Evolutionary conservation across 2,888 invertebrate genomes (phyloP), one percentile per base, ranked within the genome.

Genomic region (Agriopis leucophaearia): DNA sequence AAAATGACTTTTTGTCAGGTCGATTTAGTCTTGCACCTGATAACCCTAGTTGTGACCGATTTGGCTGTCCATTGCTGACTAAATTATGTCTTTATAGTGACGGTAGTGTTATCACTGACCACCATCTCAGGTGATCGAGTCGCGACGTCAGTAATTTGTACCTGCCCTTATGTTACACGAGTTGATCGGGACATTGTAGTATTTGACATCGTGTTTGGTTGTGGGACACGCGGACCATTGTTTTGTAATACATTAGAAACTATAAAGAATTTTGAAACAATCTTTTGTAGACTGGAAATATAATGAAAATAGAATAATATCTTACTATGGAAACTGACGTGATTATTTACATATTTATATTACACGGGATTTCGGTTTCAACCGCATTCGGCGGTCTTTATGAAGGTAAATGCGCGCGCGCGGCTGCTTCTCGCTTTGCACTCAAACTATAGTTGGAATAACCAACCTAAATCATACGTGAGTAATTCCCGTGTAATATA

Each of bases 41-140:
- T 27, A 42, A 13, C 55, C 55, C 42, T 55, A 42, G 15, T 45
- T 12, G 9, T 54, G 48, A 58, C 58, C 57, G 44, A 85, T 81
- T 80, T 72, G 79, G 82, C 86, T 89, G 91, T 92, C 92, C 91
- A 87, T 88, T 80, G 82, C 84, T 89, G 90, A 89, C 92, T 91
- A 92, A 92, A 92, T 93, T 90, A 92, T 92, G 93, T 93, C 92
- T 92, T 90, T 88, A 92, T 92, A 89, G 85, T 87, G 91, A 88
- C 87, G 84, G 81, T 83, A 85, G 79, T 63, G 63, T 86, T 92
- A 92, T 93, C 92, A 60, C 60, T 78, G 85, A 84, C 86, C 88
- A 89, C 87, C 86, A 92, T 92, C 92, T 88, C 76, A 82, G 83
- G 83, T 88, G 91, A 91, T 90, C 85, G 90, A 91, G 82, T 72